Evolutionary conservation across 2,797 vertebrate species (phyloP), one percentile per base, ranked within the genome.

Genomic region (Rhadinocentrus ornatus): DNA sequence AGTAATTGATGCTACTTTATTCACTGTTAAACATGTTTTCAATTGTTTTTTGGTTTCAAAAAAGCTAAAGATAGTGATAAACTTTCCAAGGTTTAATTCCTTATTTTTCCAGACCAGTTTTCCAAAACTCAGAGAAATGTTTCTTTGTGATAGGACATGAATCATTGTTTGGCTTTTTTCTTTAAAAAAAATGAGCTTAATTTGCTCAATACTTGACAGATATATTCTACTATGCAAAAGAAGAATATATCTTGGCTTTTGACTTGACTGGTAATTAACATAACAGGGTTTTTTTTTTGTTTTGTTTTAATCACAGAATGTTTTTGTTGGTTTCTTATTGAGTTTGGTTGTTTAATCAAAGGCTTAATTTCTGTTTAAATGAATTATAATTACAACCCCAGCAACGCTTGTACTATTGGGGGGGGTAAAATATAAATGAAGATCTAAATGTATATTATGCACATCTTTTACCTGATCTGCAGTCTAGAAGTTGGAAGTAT

Each of bases 401-500:
- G 44, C 73, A 84, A 70, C 81, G 69, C 76, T 80, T 89, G 75
- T 86, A 65, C 58, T 78, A 59, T 84, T 66, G 20, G 44, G 5
- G 15, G 13, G 59, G 86, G 80, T 87, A 71, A 84, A 46, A 32
- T 73, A n/a, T 56, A 57, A 60, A 66, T 67, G 15, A 56, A 69
- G 76, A 75, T 66, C 10, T 76, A 7, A 77, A 26, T 84, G 68
- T 83, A 39, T 70, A 26, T 37, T 62, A 55, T 76, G 73, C 64
- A 69, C 70, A 66, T 72, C 55, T 82, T 63, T 70, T 50, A 65
- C 72, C 63, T 66, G 64, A 74, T 69, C 74, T 78, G 66, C 52
- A 69, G 53, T 76, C 53, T 50, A 6, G 89, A 88, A 92, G 90
- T 86, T 81, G 88, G 85, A 93, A 86, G 90, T 31, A 72, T 82